phyloP scores from a whole-genome alignment of 2,113 vertebrate species.

The Sphaerodactylus townsendi region DNA sequence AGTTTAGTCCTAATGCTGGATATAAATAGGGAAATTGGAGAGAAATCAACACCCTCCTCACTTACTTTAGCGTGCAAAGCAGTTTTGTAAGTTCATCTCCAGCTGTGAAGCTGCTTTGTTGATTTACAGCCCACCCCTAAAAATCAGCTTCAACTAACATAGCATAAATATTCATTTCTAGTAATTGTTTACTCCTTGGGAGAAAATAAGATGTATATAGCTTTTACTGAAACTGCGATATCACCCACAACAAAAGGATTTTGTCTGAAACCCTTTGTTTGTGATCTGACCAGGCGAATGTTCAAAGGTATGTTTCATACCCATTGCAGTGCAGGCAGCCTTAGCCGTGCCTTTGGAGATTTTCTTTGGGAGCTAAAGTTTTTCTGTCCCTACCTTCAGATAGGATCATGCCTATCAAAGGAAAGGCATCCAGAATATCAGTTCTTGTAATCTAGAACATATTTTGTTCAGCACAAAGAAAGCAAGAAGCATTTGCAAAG shows the following conservation, averaged over 20 bases:
- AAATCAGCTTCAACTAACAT: too few species aligned
- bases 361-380: neutral
- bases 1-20: neutral
- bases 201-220: neutral
- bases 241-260: neutral
- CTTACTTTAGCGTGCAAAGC: neutral
- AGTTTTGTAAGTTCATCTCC: neutral
- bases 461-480: neutral
- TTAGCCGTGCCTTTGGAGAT: neutral
- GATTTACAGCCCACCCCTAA: too few species aligned
- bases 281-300: neutral
- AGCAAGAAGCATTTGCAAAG: neutral
- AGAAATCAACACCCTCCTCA: neutral
- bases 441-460: neutral
- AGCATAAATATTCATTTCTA: slow-evolving; percentile 6
- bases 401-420: too few species aligned
- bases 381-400: neutral
- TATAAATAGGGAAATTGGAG: neutral
- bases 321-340: neutral
- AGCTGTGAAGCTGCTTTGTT: too few species aligned
- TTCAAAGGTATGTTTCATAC: neutral
- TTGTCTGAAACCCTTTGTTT: neutral
- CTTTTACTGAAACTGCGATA: rapidly evolving
- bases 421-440: neutral
- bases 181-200: neutral